Conservation (phyloP, 2,888 invertebrate genomes). For the Pyrochroa serraticornis region DNA sequence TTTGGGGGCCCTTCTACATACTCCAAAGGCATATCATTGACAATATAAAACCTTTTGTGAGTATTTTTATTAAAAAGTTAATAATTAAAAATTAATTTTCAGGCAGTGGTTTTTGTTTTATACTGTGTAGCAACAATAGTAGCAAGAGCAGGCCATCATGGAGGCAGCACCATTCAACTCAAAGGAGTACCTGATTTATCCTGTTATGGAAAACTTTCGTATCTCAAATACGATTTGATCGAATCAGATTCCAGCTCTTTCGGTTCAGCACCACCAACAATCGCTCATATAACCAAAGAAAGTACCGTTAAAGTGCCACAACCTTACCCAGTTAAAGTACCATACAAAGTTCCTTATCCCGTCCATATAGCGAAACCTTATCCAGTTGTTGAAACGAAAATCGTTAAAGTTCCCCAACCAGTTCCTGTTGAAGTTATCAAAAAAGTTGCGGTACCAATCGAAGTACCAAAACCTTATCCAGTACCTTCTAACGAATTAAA, state of each 20-base stretch:
- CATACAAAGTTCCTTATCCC: constrained; percentile 66
- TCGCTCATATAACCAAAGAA: constrained; percentile 71
- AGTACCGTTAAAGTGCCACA: constrained; percentile 71
- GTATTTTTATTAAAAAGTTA: constrained; percentile 27
- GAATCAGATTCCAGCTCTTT: constrained; percentile 52
- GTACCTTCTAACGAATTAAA: constrained; percentile 44
- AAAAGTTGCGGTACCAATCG: constrained; percentile 56
- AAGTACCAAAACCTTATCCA: constrained; percentile 59
- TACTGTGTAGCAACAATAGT: constrained; percentile 46
- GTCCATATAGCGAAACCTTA: constrained; percentile 67
- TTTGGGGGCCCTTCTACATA: no score
- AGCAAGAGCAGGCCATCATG: constrained; percentile 45
- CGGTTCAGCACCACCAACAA: constrained; percentile 67
- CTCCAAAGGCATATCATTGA: constrained; percentile 29
- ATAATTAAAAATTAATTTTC: constrained; percentile 15
- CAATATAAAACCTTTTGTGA: constrained; percentile 44
- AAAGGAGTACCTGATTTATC: constrained; percentile 50
- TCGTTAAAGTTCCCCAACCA: constrained; percentile 64
- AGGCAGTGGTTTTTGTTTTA: constrained; percentile 46
- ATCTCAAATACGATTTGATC: constrained; percentile 51
- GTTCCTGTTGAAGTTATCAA: constrained; percentile 58
- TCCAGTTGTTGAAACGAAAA: constrained; percentile 68
- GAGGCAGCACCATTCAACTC: constrained; percentile 32
- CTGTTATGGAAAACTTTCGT: constrained; percentile 46
- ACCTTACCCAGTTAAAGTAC: constrained; percentile 73